Conservation (phyloP, 2,888 invertebrate genomes). For the Apantesis nais region DNA sequence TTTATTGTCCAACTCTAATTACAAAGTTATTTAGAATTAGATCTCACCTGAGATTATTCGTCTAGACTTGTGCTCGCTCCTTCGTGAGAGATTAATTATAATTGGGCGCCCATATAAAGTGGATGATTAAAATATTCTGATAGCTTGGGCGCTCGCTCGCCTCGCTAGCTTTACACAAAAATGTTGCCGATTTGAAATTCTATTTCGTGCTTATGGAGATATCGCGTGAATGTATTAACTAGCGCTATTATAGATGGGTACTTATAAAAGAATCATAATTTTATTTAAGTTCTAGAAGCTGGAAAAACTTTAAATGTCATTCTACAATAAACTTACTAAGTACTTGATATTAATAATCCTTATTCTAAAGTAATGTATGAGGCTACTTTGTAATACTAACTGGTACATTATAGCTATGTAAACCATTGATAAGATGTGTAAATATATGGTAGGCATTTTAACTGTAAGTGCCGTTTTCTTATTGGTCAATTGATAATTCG, state of each 20-base stretch:
- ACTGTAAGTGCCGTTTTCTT: neutral
- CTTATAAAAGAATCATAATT: conserved; percentile 42
- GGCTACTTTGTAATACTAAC: neutral
- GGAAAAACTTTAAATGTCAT: conserved; percentile 7
- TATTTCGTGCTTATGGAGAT: conserved; percentile 60
- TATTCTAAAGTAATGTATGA: neutral
- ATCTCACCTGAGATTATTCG: conserved; percentile 77
- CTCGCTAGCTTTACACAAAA: conserved; percentile 45
- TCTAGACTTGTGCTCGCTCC: conserved; percentile 70
- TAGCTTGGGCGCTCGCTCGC: conserved; percentile 47
- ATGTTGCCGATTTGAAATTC: conserved; percentile 54
- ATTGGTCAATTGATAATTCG: neutral
- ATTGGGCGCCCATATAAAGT: conserved; percentile 72
- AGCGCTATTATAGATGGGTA: conserved; percentile 46
- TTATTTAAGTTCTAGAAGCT: conserved; percentile 28
- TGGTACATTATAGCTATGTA: neutral
- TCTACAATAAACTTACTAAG: neutral
- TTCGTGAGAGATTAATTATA: conserved; percentile 81
- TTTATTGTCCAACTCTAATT: conserved; percentile 81
- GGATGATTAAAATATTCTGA: conserved; percentile 74
- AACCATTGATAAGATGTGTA: neutral
- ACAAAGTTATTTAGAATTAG: conserved; percentile 73
- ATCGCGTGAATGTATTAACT: conserved; percentile 55
- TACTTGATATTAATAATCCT: neutral
- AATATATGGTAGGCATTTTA: neutral